Evolutionary conservation across 2,888 invertebrate genomes (phyloP).

Genomic region (Ecliptopera silaceata): DNA sequence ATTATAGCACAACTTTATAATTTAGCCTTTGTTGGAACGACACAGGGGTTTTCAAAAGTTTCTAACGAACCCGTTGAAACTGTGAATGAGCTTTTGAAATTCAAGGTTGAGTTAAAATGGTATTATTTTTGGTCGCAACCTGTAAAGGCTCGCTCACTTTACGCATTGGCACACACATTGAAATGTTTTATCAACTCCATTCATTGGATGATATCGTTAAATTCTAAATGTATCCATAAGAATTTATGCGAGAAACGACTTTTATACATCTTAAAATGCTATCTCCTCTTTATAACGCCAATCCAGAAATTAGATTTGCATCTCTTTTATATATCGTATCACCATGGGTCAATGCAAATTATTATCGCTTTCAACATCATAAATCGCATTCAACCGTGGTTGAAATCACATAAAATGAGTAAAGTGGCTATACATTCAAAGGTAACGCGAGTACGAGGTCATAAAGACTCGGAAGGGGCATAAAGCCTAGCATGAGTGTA

Average conservation of each 20-base stretch:
- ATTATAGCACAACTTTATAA: slow-evolving; percentile 38
- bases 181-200: not conserved
- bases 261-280: too few species aligned
- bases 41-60: slow-evolving; percentile 7
- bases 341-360: not conserved
- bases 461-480: slow-evolving; percentile 24
- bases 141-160: slow-evolving; percentile 1
- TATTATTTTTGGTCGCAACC: not conserved
- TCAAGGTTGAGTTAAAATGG: slow-evolving; percentile 6
- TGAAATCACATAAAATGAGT: slow-evolving; percentile 6
- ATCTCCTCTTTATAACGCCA: not conserved
- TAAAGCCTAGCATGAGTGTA: slow-evolving; percentile 38
- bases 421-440: slow-evolving; percentile 3
- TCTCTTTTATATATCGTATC: not conserved
- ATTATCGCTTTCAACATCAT: not conserved
- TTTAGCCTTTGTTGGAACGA: slow-evolving; percentile 21
- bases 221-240: too few species aligned
- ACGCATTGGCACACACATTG: slow-evolving; percentile 1
- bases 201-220: too few species aligned
- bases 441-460: not conserved
- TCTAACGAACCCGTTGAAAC: slow-evolving; percentile 14
- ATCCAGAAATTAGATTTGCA: not conserved
- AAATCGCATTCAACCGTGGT: not conserved
- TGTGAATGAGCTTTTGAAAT: slow-evolving; percentile 13
- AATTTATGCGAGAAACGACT: too few species aligned